Evolutionary conservation across 1,140 invertebrate species (phyloP), one percentile per base, ranked within the genome.

Genomic region (Drosophila nikananu): DNA sequence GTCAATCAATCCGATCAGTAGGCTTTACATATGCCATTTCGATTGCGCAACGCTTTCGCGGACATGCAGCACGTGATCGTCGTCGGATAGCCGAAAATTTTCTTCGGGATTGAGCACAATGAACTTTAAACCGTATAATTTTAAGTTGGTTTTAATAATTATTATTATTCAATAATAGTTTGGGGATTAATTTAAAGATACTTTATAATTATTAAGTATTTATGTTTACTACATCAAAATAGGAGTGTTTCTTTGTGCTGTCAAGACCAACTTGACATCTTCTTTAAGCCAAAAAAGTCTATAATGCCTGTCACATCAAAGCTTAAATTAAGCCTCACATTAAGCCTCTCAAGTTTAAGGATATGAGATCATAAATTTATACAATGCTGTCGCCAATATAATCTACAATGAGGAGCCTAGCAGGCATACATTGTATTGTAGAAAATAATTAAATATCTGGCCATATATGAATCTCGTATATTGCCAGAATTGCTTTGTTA

Each of bases 1-100:
- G 84, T 87, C 84, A 87, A 89, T 86, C 79, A 86, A 70, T 57
- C 54, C 39, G 55, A 68, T 73, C 74, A 66, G 48, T 83, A 54
- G 58, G 54, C 39, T 61, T 44, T 15, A 48, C 41, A 42, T 39
- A 60, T 66, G 49, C 72, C 65, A 46, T 58, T 78, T 70, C 39
- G 41, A 70, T 87, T 86, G 72, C 72, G 65, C 58, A 87, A 87
- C 30, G 48, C 6, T 8, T 15, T n/a, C 5, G 48, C 30, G 60
- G 62, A 62, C 70, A 37, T 44, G 25, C n/a, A 44, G 83, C 83
- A 87, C 83, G 77, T 87, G 72, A 77, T 76, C 9, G 46, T 10
- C 10, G 35, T 9, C 8, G 35, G 51, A 74, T 65, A 52, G 59
- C 52, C 70, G 21, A 80, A 70, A 65, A 55, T 35, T 77, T 67